Base-by-base conservation (phyloP, 2,113 vertebrate genomes). In the Acanthisitta chloris region DNA sequence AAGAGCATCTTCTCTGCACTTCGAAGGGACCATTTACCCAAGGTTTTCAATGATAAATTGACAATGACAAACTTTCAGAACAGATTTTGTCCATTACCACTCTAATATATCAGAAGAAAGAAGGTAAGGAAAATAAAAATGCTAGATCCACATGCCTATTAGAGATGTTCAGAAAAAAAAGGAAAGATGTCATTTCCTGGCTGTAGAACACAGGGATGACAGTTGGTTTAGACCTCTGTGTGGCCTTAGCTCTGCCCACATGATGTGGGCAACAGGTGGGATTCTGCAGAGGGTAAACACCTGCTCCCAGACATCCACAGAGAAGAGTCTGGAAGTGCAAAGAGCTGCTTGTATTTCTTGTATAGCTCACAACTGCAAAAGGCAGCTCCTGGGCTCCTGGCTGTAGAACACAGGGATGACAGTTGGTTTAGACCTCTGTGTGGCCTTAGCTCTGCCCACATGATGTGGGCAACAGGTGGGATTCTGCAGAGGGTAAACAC, bases 181-280 rank as follows among this genome's bases (percentile, higher is more conserved):
- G n/a, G 57, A 54, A n/a, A 82, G 42, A 49, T 55, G 26, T 26
- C 25, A 26, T 31, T 43, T 10, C 19, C 48, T 55, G 36, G 65
- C 21, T 36, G 38, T 45, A 66, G 79, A 67, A 66, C 38, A 40
- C 11, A 78, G 31, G 5, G 19, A 19, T 74, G 45, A 25, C 77
- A 45, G 29, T 21, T 86, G 36, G 28, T 17, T 70, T 69, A 46
- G 93, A 76, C 14, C 15, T 81, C 64, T 29, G 9, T 29, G 21
- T 0, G 0, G 12, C n/a, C 45, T 46, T 82, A 91, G 62, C 25
- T 57, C n/a, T 80, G 88, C 38, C 57, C n/a, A 38, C 9, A 0
- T 20, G 52, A 36, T 16, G 11, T 23, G 38, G 13, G 31, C 2
- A 5, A 43, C 52, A 40, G 25, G 36, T 9, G 46, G 57, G 70